Evolutionary conservation across 2,797 vertebrate genomes (phyloP), one percentile per base, ranked within the genome.

Genomic region (Coregonus suidteri): DNA sequence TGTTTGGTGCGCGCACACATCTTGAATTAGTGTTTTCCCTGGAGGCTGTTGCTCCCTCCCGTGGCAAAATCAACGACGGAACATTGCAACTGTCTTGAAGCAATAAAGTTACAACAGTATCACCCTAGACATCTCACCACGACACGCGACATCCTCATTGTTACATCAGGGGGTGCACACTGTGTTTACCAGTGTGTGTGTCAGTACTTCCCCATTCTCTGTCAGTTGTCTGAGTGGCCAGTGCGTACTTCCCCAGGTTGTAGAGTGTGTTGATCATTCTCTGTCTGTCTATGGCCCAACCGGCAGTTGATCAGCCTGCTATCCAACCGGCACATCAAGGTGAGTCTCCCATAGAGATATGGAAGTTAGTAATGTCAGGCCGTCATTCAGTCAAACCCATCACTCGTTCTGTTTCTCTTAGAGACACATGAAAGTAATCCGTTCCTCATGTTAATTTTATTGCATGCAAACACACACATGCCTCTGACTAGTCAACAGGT

Each of bases 261-360:
- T n/a, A n/a, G n/a, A n/a, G n/a, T n/a, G n/a, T n/a, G n/a, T n/a
- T n/a, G n/a, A n/a, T n/a, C n/a, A n/a, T n/a, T n/a, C n/a, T n/a
- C n/a, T n/a, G n/a, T n/a, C n/a, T n/a, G n/a, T n/a, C n/a, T n/a
- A n/a, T n/a, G n/a, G n/a, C n/a, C n/a, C n/a, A n/a, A n/a, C n/a
- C n/a, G n/a, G n/a, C 73, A 95, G 83, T 87, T 98, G 88, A 71
- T 95, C 84, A 93, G 91, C 83, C 92, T 98, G 20, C 93, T 98
- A 84, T 94, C 95, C 85, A 95, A 96, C 88, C 95, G 96, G 75
- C 95, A 95, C 51, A 91, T 98, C 80, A 96, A 97, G 96, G 97
- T 98, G 89, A 85, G 59, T 71, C 54, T 71, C 67, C 25, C 3
- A 25, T 13, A 25, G 2, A 65, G 20, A 20, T 25, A 2, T 64